A percentile compares a stretch with the other conserved stretches of the same genome.
phyloP scores from a whole-genome alignment of 2,888 invertebrate species.

The Erebia ligea region DNA sequence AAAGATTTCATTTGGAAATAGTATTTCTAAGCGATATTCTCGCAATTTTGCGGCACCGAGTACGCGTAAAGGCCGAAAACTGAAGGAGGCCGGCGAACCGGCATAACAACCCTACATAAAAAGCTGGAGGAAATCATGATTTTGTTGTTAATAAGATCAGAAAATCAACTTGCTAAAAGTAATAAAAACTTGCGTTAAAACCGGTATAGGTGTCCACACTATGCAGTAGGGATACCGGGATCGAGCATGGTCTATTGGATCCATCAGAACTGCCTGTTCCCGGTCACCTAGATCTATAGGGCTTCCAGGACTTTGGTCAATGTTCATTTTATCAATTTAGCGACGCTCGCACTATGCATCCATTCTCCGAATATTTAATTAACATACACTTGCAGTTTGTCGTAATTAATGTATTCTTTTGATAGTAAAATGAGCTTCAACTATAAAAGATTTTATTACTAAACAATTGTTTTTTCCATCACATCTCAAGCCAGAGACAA shows the following conservation, averaged over 20 bases:
- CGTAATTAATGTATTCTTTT: neutral
- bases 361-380: neutral
- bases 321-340: slow-evolving; percentile 54
- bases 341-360: slow-evolving; percentile 33
- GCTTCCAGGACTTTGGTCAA: slow-evolving; percentile 63
- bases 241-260: slow-evolving; percentile 81
- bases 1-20: too few relatives aligned
- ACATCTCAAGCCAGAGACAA: too few relatives aligned
- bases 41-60: too few relatives aligned
- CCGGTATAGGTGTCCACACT: slow-evolving; percentile 98
- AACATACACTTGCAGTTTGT: neutral
- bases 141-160: neutral
- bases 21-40: too few relatives aligned
- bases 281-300: slow-evolving; percentile 58
- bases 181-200: slow-evolving; percentile 87
- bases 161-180: slow-evolving; percentile 2
- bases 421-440: too few relatives aligned
- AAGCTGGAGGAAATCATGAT: neutral
- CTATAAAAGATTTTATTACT: too few relatives aligned
- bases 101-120: neutral
- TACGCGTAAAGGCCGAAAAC: too few relatives aligned
- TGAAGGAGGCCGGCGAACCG: too few relatives aligned
- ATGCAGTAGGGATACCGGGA: slow-evolving; percentile 94
- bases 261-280: slow-evolving; percentile 70
- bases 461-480: too few relatives aligned